A percentile compares a stretch with the other conserved stretches of the same genome.
These are phyloP conservation scores for Pristionchus exspectatus DNA, from an alignment of 2,888 invertebrate genomes.

Conservation along the genomic window DNA sequence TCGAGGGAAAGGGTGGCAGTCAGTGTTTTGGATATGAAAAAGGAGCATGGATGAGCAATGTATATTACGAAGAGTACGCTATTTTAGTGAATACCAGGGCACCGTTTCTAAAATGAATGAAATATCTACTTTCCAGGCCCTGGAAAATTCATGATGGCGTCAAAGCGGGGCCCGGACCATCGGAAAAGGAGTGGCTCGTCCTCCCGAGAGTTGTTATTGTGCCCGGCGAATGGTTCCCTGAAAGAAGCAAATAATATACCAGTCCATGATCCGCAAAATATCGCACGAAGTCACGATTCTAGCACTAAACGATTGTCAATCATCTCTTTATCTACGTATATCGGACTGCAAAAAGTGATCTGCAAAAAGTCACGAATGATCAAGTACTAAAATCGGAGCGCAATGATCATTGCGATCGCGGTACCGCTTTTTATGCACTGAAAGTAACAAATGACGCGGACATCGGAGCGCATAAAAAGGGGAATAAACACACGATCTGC, in stretches of 20 bases:
- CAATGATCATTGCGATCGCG: background rate
- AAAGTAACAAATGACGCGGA: background rate
- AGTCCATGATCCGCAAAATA: too few species aligned
- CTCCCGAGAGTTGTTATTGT: background rate
- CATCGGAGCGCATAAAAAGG: background rate
- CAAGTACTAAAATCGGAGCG: background rate
- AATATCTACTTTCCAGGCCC: background rate
- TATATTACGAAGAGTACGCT: too few species aligned
- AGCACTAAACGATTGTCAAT: too few species aligned
- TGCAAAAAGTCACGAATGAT: background rate
- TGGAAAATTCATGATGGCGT: background rate
- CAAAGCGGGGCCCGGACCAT: background rate
- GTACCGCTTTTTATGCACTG: constrained; percentile 8
- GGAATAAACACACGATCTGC: background rate
- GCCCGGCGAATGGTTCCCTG: too few species aligned
- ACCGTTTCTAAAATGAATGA: too few species aligned
- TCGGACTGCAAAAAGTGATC: too few species aligned
- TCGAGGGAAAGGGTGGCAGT: background rate
- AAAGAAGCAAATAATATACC: too few species aligned
- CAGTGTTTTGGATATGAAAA: background rate
- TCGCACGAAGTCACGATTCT: too few species aligned
- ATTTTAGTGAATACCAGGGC: too few species aligned
- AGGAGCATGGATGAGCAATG: background rate
- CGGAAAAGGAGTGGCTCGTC: background rate
- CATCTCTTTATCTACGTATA: too few species aligned